Conservation (phyloP, 2,113 vertebrate species). For the Phocoena sinus region DNA sequence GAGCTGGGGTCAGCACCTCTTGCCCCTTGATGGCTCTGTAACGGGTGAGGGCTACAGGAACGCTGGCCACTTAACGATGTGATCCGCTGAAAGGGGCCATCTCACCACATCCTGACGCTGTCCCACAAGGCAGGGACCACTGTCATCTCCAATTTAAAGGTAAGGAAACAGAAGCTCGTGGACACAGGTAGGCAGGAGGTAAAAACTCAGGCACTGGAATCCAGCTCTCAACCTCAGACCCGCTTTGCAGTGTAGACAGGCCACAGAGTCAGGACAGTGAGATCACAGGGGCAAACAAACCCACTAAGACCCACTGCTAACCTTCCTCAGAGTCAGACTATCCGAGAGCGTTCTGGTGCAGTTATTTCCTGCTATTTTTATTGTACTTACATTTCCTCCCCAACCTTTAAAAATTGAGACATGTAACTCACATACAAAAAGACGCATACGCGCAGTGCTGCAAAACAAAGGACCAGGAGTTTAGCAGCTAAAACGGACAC, state of each 20-base stretch:
- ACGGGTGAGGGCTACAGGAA: too few relatives aligned
- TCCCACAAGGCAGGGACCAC: neutral
- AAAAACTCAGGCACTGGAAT: neutral
- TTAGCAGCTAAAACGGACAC: neutral
- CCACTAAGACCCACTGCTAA: neutral
- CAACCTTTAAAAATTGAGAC: neutral
- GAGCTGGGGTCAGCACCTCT: neutral
- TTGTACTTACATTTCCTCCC: neutral
- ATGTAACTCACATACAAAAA: neutral
- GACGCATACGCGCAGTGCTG: rapidly evolving
- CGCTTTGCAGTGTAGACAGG: too few relatives aligned
- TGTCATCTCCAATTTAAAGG: too few relatives aligned
- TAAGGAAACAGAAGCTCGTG: too few relatives aligned
- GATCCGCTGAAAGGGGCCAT: too few relatives aligned
- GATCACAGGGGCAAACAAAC: neutral
- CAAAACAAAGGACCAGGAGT: neutral
- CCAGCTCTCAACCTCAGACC: neutral
- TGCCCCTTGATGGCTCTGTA: neutral
- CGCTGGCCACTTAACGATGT: rapidly evolving
- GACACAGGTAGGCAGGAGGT: neutral
- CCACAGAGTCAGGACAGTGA: neutral
- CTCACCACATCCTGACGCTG: neutral
- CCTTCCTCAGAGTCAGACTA: neutral
- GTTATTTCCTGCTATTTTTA: neutral
- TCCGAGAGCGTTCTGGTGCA: neutral